Evolutionary conservation across 2,113 vertebrate genomes (phyloP).

Genomic region (Todiramphus chloris): DNA sequence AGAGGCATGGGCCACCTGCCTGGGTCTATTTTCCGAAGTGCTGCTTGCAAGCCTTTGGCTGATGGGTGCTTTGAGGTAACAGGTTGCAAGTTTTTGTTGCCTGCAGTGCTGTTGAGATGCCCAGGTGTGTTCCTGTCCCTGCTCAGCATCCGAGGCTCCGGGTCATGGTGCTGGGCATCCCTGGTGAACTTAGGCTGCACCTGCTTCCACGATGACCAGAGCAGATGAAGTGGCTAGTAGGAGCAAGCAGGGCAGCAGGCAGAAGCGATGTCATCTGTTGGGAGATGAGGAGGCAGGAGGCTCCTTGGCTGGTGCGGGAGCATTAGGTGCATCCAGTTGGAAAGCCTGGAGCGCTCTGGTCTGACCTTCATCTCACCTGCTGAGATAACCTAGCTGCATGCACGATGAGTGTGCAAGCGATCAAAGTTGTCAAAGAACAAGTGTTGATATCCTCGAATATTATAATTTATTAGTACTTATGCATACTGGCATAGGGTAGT

Average conservation of each 20-base stretch:
- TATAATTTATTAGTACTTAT: background rate
- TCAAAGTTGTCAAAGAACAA: background rate
- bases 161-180: background rate
- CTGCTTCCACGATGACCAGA: accelerated
- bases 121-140: background rate
- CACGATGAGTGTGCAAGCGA: background rate
- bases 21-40: background rate
- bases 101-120: background rate
- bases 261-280: accelerated
- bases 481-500: background rate
- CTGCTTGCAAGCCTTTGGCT: constrained; percentile 10
- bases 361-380: background rate
- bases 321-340: background rate
- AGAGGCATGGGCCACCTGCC: background rate
- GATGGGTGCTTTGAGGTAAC: constrained; percentile 12
- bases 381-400: background rate
- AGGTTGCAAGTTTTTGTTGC: background rate
- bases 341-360: background rate
- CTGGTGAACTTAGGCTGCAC: background rate
- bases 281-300: background rate
- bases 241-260: background rate
- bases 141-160: accelerated
- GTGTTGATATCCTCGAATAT: background rate
- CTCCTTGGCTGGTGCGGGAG: background rate
- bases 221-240: background rate